A percentile compares a stretch with the other conserved stretches of the same genome.
phyloP scores from a whole-genome alignment of 2,113 vertebrate species.

The Ceyx margarethae region DNA sequence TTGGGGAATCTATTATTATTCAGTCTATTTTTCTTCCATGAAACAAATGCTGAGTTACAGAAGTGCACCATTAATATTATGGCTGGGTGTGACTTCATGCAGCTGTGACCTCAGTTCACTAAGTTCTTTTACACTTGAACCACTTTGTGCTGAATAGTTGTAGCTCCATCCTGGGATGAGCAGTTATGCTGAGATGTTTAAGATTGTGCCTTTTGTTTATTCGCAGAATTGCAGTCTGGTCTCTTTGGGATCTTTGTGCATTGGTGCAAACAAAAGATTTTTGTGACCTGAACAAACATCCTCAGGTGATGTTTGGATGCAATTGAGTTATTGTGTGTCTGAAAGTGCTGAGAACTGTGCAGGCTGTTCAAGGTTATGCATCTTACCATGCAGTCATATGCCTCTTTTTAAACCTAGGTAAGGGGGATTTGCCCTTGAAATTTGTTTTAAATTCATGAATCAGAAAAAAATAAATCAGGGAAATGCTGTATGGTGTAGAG shows the following conservation, averaged over 20 bases:
- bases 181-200: background rate
- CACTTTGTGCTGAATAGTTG: background rate
- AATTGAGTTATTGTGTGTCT: background rate
- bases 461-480: background rate
- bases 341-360: background rate
- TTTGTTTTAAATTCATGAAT: background rate
- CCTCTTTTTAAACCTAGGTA: background rate
- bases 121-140: background rate
- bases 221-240: rapidly evolving
- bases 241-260: rapidly evolving
- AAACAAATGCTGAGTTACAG: background rate
- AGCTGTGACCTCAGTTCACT: background rate
- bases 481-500: background rate
- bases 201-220: background rate
- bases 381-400: background rate
- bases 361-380: background rate
- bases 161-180: rapidly evolving
- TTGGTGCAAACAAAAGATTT: background rate
- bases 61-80: background rate
- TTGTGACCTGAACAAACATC: background rate
- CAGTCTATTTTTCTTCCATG: background rate
- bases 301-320: background rate
- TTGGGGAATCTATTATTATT: background rate
- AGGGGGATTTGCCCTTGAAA: background rate
- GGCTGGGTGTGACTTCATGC: background rate